Evolutionary conservation across 2,113 vertebrate genomes (phyloP).

Genomic region (Nematolebias whitei): DNA sequence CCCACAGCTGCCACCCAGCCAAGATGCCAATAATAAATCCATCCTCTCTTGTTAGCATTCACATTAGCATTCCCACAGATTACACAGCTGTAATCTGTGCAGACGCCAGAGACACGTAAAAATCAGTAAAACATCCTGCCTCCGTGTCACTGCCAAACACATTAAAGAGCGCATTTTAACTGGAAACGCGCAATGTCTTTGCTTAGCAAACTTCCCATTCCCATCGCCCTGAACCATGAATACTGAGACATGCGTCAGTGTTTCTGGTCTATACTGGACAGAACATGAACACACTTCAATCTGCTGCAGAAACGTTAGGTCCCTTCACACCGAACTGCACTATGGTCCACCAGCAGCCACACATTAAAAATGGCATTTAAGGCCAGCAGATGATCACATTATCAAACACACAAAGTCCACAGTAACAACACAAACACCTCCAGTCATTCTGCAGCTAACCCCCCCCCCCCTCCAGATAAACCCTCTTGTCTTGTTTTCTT

Average conservation of each 20-base stretch:
- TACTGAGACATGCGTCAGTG: background rate
- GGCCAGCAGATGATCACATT: no score
- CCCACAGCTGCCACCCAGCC: conserved; percentile 47
- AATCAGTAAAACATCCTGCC: conserved; percentile 1
- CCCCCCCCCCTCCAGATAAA: conserved; percentile 22
- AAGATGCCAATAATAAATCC: conserved; percentile 32
- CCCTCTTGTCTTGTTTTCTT: conserved; percentile 50
- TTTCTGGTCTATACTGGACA: no score
- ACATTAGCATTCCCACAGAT: background rate
- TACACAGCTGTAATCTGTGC: conserved; percentile 1
- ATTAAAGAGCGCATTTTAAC: conserved; percentile 6
- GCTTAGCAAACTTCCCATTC: background rate
- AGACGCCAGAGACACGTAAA: background rate
- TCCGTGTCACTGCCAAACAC: background rate
- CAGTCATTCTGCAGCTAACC: no score
- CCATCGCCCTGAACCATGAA: background rate
- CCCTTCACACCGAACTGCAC: no score
- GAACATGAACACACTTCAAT: no score
- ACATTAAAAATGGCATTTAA: no score
- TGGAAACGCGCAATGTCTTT: background rate
- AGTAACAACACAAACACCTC: background rate
- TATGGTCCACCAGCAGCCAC: no score
- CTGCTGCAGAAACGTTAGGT: no score
- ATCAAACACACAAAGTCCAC: background rate
- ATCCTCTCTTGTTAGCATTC: conserved; percentile 29